Evolutionary conservation across 2,888 invertebrate species (phyloP), one percentile per base, ranked within the genome.

Genomic region (Alcis repandata): DNA sequence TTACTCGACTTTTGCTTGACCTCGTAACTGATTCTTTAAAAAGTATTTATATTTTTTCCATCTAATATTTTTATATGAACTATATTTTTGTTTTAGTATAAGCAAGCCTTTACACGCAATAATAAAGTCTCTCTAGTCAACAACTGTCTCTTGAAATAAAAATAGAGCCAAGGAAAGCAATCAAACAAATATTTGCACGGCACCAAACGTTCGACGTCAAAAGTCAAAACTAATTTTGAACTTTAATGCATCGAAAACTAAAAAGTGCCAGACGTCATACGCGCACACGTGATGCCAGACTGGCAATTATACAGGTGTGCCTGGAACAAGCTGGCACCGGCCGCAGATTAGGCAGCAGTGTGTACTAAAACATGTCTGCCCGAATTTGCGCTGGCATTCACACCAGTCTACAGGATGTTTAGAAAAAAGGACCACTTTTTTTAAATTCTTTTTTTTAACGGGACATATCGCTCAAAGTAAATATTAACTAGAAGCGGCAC

Each of bases 301-400:
- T 76, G 49, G 88, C 88, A 92, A 92, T 92, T 92, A 92, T 86
- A 88, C 86, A 84, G 85, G 79, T 83, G 86, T 76, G 74, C 77
- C 81, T 79, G 83, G 86, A 80, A 82, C 89, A 78, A 89, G 85
- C 91, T 91, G 92, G 92, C 80, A 92, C 92, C 83, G 83, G 76
- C 71, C 77, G 20, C 45, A 45, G 56, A 33, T 56, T 56, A 45
- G n/a, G 4, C 33, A 45, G 45, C 8, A 56, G 56, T 45, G 7
- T 17, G 33, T 56, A 33, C 3, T 15, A 17, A 45, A 36, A 56
- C 56, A 33, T 56, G 45, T 56, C 75, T 77, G 79, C 86, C 91
- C 91, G 89, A 92, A 91, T 90, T 92, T 87, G 82, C 88, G 83
- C 86, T 53, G 63, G 64, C 84, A 75, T 78, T 79, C 80, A 79